These are phyloP conservation scores for Stigmatopora argus DNA, from an alignment of 2,113 vertebrate genomes.

Conservation along the genomic window DNA sequence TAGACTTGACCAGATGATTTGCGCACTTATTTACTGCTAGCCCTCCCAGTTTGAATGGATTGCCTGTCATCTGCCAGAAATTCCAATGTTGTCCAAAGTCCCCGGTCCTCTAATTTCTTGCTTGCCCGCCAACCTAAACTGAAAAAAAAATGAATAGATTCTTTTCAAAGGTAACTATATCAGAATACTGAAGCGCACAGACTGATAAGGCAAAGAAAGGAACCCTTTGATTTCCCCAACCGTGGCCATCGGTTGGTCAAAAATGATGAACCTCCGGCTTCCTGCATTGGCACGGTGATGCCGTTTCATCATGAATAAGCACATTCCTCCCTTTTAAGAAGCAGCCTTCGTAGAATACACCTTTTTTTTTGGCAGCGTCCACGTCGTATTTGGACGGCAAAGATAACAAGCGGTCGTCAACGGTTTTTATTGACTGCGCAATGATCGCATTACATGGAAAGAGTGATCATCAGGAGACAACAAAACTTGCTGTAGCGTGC, in stretches of 20 bases:
- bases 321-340: background rate
- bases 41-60: too few relatives aligned
- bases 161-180: background rate
- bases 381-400: background rate
- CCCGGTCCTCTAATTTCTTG: too few relatives aligned
- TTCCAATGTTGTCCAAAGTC: too few relatives aligned
- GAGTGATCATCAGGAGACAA: too few relatives aligned
- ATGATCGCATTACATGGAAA: too few relatives aligned
- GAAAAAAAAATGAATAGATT: background rate
- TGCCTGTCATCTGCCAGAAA: too few relatives aligned
- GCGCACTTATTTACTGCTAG: too few relatives aligned
- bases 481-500: too few relatives aligned
- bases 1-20: too few relatives aligned
- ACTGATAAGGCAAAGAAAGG: background rate
- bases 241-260: background rate
- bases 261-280: background rate
- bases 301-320: constrained; percentile 28
- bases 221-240: background rate
- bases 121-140: too few relatives aligned
- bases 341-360: background rate
- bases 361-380: background rate
- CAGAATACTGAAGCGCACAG: background rate
- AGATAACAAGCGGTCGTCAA: background rate
- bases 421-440: background rate
- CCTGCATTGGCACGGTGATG: background rate